Base-by-base conservation (phyloP, 2,797 vertebrate genomes). In the Cichlasoma orientale region DNA sequence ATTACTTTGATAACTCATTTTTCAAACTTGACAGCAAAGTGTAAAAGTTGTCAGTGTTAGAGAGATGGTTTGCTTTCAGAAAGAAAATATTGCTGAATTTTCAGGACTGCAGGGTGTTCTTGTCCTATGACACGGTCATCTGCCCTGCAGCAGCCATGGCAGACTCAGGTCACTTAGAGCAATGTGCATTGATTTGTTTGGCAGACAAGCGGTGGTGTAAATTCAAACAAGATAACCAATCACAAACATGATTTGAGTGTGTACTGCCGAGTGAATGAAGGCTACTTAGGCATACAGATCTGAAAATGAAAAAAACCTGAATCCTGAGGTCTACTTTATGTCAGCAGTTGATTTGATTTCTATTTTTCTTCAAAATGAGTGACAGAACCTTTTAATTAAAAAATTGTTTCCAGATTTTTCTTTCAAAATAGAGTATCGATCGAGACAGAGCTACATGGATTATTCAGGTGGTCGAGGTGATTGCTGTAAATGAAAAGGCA, bases 401-500 rank as follows among this genome's bases (percentile, higher is more conserved):
- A 47, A 63, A 63, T 7, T 11, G 23, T 66, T 66, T 66, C 38
- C 61, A 66, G 38, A 66, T 47, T 47, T 47, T 66, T 66, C 61
- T 47, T 47, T 47, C 2, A 12, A 66, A 66, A 19, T 19, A 66
- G 5, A 27, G 23, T 66, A 66, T 29, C 19, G 61, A 66, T 66
- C 1, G 16, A 47, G 16, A 66, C 41, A 47, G 47, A 66, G 10
- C 41, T 47, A 47, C 61, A 19, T 66, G 41, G 61, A 29, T 66
- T 61, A 79, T 73, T 89, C 75, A 74, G 72, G 75, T 59, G 73
- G 56, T 69, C 31, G 56, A 7, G 25, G 31, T 86, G 56, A 86
- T 88, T 90, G 76, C 72, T 82, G 72, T 81, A 66, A 90, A 80
- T 86, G 53, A 86, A 82, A 85, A 89, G 76, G 25, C 63, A n/a